A percentile compares a stretch with the other conserved stretches of the same genome.
These are phyloP conservation scores for Heterotis niloticus DNA, from an alignment of 2,113 vertebrate genomes.

Conservation along the genomic window DNA sequence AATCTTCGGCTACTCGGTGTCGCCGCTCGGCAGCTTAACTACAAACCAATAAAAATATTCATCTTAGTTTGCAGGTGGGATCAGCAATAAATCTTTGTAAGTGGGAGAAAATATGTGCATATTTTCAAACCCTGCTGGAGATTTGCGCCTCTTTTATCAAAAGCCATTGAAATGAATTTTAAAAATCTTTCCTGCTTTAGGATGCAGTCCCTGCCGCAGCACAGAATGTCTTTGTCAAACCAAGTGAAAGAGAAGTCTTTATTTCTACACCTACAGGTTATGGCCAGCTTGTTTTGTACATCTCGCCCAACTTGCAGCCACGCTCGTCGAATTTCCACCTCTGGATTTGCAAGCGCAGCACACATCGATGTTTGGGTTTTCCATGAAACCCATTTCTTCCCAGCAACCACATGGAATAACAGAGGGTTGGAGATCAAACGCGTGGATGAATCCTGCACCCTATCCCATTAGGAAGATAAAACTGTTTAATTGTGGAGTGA, in stretches of 20 bases:
- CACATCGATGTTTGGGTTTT: slow-evolving; percentile 64
- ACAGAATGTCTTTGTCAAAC: too few species aligned
- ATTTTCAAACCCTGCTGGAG: slow-evolving; percentile 24
- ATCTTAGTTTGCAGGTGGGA: too few species aligned
- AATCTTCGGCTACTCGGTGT: slow-evolving; percentile 65
- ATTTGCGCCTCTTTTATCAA: slow-evolving; percentile 27
- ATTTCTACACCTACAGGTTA: background rate
- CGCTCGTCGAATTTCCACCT: background rate
- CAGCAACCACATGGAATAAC: slow-evolving; percentile 70
- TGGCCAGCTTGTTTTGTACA: too few species aligned
- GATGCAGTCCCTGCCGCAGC: too few species aligned
- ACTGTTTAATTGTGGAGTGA: slow-evolving; percentile 82
- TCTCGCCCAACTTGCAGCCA: too few species aligned
- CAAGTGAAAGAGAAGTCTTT: background rate
- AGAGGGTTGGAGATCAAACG: slow-evolving; percentile 75
- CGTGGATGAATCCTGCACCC: slow-evolving; percentile 78
- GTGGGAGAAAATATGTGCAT: background rate
- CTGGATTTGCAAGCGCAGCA: too few species aligned
- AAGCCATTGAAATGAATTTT: too few species aligned
- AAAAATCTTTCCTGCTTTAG: too few species aligned
- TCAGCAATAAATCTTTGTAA: slow-evolving; percentile 2
- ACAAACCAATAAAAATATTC: slow-evolving; percentile 29
- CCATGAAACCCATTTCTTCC: slow-evolving; percentile 81
- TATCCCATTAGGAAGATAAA: slow-evolving; percentile 94
- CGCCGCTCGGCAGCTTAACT: slow-evolving; percentile 69